phyloP scores from a whole-genome alignment of 1,140 invertebrate species.

The Bombus vancouverensis region DNA sequence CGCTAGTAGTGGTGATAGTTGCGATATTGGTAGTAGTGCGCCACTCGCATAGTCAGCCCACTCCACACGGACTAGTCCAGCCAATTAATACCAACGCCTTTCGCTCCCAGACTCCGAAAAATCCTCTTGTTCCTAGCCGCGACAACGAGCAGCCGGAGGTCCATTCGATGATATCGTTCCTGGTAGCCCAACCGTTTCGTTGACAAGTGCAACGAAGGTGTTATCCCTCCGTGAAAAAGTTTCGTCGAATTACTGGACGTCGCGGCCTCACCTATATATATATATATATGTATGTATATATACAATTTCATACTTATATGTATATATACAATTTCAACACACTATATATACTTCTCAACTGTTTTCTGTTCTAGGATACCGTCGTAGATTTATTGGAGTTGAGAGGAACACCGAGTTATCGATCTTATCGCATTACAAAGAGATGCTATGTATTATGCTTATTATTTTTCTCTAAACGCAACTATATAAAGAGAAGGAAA shows the following conservation, averaged over 20 bases:
- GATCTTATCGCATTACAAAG: slow-evolving; percentile 8
- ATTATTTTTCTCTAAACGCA: background rate
- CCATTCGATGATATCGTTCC: slow-evolving; percentile 54
- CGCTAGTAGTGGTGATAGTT: background rate
- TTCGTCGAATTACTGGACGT: slow-evolving; percentile 39
- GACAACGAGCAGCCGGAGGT: slow-evolving; percentile 47
- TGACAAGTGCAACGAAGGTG: slow-evolving; percentile 52
- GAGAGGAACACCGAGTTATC: background rate
- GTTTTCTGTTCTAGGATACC: slow-evolving; percentile 3
- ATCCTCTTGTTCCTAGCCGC: slow-evolving; percentile 53
- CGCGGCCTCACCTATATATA: background rate
- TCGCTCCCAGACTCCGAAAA: slow-evolving; percentile 59
- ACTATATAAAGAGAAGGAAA: background rate
- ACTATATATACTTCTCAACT: background rate
- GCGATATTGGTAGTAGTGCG: slow-evolving; percentile 23
- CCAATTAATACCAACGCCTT: slow-evolving; percentile 78
- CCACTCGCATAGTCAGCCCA: slow-evolving; percentile 26
- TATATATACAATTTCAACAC: background rate
- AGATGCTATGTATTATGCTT: background rate
- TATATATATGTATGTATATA: background rate
- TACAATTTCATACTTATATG: background rate
- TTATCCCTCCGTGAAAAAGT: slow-evolving; percentile 49
- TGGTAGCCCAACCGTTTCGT: slow-evolving; percentile 55
- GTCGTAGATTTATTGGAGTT: background rate
- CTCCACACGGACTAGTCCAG: slow-evolving; percentile 69